These are phyloP conservation scores for Phylloscopus trochilus DNA, from an alignment of 2,113 vertebrate genomes.

Conservation along the genomic window DNA sequence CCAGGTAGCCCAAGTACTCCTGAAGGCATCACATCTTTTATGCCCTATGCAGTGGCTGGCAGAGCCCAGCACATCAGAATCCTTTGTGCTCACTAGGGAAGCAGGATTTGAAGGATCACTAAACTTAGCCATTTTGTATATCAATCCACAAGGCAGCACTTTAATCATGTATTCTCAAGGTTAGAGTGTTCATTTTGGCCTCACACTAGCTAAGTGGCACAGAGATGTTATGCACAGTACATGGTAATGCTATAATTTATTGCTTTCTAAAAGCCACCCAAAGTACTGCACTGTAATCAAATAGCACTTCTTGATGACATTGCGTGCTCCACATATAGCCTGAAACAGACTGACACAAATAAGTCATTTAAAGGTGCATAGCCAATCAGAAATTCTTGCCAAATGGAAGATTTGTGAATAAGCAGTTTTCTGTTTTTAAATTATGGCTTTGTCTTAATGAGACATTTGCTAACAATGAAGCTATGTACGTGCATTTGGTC, in stretches of 20 bases:
- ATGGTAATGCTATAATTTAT: slow-evolving; percentile 25
- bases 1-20: not conserved
- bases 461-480: not conserved
- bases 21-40: not conserved
- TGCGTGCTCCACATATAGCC: not conserved
- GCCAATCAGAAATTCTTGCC: not conserved
- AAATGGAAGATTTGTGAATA: not conserved
- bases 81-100: not conserved
- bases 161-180: slow-evolving; percentile 49
- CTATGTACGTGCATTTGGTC: not conserved
- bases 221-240: not conserved
- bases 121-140: slow-evolving; percentile 16
- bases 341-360: not conserved
- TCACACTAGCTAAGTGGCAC: slow-evolving; percentile 15
- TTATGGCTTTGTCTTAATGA: not conserved
- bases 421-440: not conserved
- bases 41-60: not conserved
- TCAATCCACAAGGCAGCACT: not conserved
- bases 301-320: slow-evolving; percentile 20
- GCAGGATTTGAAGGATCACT: slow-evolving; percentile 14
- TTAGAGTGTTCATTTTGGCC: slow-evolving; percentile 52
- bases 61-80: not conserved
- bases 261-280: slow-evolving; percentile 43
- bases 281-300: slow-evolving; percentile 38
- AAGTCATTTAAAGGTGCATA: not conserved